Percentiles rank a stretch among this genome's conserved stretches.
Conservation (phyloP, 2,797 vertebrate genomes). For the Acestrorhynchus altus region DNA sequence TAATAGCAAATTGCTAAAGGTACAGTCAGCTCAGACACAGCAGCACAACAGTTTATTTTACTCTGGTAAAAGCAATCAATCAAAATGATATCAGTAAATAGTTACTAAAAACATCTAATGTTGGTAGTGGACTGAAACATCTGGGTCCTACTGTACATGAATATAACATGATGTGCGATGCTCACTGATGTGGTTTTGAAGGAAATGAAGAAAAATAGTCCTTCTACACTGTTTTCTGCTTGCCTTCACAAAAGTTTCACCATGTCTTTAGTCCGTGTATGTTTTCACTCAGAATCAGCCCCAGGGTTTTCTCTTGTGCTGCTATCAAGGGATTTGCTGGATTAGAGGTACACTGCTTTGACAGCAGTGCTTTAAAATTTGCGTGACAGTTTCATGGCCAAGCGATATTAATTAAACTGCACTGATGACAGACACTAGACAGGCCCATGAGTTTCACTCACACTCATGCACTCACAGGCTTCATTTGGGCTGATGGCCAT, state of each 20-base stretch:
- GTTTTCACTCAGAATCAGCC: slow-evolving; percentile 20
- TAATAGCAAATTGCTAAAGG: too few relatives aligned
- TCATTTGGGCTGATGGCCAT: not conserved
- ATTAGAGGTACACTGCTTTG: slow-evolving; percentile 41
- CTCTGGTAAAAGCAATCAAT: too few relatives aligned
- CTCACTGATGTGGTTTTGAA: not conserved
- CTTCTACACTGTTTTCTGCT: slow-evolving; percentile 12
- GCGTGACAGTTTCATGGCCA: slow-evolving; percentile 31
- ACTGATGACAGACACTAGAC: slow-evolving; percentile 28
- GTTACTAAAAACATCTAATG: too few relatives aligned
- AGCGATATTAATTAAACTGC: slow-evolving; percentile 39
- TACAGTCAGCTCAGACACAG: too few relatives aligned
- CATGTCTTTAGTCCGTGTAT: not conserved
- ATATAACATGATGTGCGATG: not conserved
- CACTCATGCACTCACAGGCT: slow-evolving; percentile 42
- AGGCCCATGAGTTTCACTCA: slow-evolving; percentile 26
- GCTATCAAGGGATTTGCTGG: slow-evolving; percentile 38
- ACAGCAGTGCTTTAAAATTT: slow-evolving; percentile 31
- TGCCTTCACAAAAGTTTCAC: not conserved
- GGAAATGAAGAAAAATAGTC: not conserved
- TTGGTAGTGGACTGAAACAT: not conserved
- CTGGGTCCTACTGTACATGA: not conserved
- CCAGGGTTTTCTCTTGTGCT: slow-evolving; percentile 23
- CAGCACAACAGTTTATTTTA: too few relatives aligned
- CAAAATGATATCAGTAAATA: too few relatives aligned